Percentiles rank a stretch among this genome's conserved stretches.
phyloP scores from a whole-genome alignment of 2,888 invertebrate genomes.

The Diogma glabrata region DNA sequence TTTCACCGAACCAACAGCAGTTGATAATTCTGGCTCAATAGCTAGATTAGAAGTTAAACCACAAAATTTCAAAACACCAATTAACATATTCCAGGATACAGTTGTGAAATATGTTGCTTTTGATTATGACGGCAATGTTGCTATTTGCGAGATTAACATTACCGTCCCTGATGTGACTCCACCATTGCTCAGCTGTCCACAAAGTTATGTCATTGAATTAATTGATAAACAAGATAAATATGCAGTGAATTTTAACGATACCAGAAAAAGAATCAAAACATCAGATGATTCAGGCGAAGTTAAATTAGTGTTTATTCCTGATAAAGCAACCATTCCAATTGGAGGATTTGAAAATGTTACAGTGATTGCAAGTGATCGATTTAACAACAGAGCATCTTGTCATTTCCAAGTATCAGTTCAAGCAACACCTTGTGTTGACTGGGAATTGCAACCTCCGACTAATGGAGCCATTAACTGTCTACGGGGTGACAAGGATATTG shows the following conservation, averaged over 20 bases:
- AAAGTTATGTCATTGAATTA: constrained; percentile 86
- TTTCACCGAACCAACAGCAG: constrained; percentile 85
- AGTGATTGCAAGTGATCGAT: constrained; percentile 75
- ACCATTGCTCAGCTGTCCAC: constrained; percentile 80
- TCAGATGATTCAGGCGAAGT: constrained; percentile 84
- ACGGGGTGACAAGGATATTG: constrained; percentile 65
- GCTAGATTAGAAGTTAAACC: constrained; percentile 88
- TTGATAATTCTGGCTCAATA: constrained; percentile 92
- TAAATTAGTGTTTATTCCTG: constrained; percentile 67
- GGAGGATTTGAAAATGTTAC: constrained; percentile 87
- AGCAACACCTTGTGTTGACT: constrained; percentile 88
- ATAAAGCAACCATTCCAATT: constrained; percentile 71
- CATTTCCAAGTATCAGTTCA: constrained; percentile 90
- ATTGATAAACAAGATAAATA: constrained; percentile 84
- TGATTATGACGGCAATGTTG: constrained; percentile 95
- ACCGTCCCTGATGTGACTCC: constrained; percentile 90
- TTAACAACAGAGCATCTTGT: constrained; percentile 79
- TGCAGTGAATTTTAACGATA: constrained; percentile 83
- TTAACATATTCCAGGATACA: constrained; percentile 79
- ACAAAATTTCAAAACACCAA: constrained; percentile 78
- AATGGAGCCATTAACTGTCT: constrained; percentile 81
- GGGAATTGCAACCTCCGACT: constrained; percentile 82
- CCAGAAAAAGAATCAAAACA: constrained; percentile 69
- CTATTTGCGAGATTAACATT: constrained; percentile 92
- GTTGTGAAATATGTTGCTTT: constrained; percentile 93